Evolutionary conservation across 1,140 invertebrate genomes (phyloP).

Genomic region (Melipona quadrifasciata): DNA sequence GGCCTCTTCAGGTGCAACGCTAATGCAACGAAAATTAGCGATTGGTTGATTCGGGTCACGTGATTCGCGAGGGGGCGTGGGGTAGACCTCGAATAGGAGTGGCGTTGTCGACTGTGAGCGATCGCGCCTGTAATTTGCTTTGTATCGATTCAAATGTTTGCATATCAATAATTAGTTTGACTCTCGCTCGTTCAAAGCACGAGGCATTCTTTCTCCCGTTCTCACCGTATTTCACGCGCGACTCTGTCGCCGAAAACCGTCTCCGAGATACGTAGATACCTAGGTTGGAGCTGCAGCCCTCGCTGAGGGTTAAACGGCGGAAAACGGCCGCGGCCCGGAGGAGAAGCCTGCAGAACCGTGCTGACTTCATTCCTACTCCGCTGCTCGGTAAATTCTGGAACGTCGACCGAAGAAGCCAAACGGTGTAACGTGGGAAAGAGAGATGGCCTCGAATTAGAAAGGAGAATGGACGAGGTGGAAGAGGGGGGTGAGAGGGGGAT

Average conservation of each 20-base stretch:
- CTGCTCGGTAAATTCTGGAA: constrained; percentile 52
- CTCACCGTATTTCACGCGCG: constrained; percentile 35
- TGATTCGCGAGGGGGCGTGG: no score
- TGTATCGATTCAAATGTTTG: no score
- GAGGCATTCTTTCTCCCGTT: constrained; percentile 1
- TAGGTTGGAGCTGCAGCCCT: constrained; percentile 21
- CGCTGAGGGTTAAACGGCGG: constrained; percentile 58
- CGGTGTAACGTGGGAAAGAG: constrained; percentile 57
- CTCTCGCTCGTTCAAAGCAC: no score
- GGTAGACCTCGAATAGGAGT: no score
- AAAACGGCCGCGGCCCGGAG: constrained; percentile 42
- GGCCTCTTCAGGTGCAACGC: no score
- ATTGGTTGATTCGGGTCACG: no score
- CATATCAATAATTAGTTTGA: no score
- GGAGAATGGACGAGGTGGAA: background rate
- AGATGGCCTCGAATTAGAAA: constrained; percentile 55
- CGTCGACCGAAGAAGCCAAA: constrained; percentile 58
- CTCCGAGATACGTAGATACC: constrained; percentile 30
- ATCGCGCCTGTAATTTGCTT: no score
- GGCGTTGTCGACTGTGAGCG: no score
- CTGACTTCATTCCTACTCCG: constrained; percentile 47
- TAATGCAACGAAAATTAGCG: no score
- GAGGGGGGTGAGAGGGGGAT: no score
- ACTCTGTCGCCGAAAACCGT: background rate
- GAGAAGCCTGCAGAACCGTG: constrained; percentile 12